Evolutionary conservation across 92 coral and sea anemone genomes (phyloP), one percentile per base, ranked within the genome.

Genomic region (Heteractis magnifica): DNA sequence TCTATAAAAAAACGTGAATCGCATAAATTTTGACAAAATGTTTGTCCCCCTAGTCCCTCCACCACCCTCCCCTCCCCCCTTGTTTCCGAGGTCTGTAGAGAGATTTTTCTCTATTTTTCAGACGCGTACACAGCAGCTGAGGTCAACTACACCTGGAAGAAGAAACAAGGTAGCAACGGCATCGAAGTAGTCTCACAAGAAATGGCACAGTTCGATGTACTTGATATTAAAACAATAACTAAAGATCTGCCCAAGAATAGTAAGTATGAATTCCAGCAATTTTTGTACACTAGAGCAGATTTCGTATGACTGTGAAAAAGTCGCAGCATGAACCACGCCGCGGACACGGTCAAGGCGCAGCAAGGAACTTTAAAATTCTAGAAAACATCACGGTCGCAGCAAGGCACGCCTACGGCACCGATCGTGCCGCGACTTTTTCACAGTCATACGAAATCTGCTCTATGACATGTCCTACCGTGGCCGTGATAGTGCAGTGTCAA

Each of bases 81-180:
- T 14, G 51, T 14, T 14, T 41, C 51, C 9, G 51, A n/a, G 41
- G 20, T 34, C 41, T 48, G 11, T 1, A 56, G 5, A 53, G 15
- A 16, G 18, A 11, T 15, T 2, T 10, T 21, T 21, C 16, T 70
- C 44, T 34, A 34, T 34, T 26, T 77, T 41, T 34, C 81, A 91
- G 94, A 91, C 76, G 94, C 94, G 7, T 87, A 91, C 82, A 91
- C 94, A 55, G 90, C 89, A 76, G 88, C 90, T 18, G 94, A 91
- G 71, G 94, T 91, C 64, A 88, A 91, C 88, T 91, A 88, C 74
- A 82, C 80, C 11, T 91, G 94, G 94, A 91, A 79, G 78, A 44
- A 77, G 34, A 89, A 90, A 53, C 64, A 21, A 65, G 87, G 81
- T 51, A 71, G 87, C n/a, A 82, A 86, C 51, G 94, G 94, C 9